Evolutionary conservation across 2,797 vertebrate genomes (phyloP), one percentile per base, ranked within the genome.

Genomic region (Melopsittacus undulatus): DNA sequence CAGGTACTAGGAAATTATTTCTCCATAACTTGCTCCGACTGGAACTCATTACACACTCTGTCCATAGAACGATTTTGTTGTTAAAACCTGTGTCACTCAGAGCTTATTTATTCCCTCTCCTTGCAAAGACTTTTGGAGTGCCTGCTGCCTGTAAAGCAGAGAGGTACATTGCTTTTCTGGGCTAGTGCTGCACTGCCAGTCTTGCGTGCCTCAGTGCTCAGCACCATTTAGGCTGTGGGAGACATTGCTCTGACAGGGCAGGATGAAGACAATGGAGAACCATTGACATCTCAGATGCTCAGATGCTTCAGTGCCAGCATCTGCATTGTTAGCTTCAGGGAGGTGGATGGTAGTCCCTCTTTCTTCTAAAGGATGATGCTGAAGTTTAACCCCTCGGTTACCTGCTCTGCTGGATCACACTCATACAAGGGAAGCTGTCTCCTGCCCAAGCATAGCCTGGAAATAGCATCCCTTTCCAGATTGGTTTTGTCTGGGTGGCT

Each of bases 1-100:
- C 42, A 32, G 94, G 94, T 97, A 94, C 90, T 67, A 76, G 30
- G 91, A 96, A 96, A 96, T 97, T 96, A 97, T 97, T 97, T 94
- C 94, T 78, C 79, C 29, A 42, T 95, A 95, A 94, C 82, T 96
- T 89, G 74, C 59, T 77, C 94, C 75, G 94, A 91, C 83, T 74
- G 87, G 83, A 88, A 78, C 92, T 97, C 92, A 80, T 92, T 96
- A 95, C 43, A 52, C 51, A 87, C 81, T 61, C 87, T 9, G 23
- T 77, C 94, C 91, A 4, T 15, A 10, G 88, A 95, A 63, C 70
- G 67, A 95, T 94, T 92, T 94, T 76, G 84, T 95, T 91, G 75
- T 96, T 96, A 94, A 96, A 30, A 70, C 54, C 84, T 83, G 75
- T 95, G 97, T 97, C 97, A 95, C 63, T 96, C 96, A 48, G 43